Evolutionary conservation across 2,888 invertebrate species (phyloP), one percentile per base, ranked within the genome.

Genomic region (Galeopsomyia nigrocyanea): DNA sequence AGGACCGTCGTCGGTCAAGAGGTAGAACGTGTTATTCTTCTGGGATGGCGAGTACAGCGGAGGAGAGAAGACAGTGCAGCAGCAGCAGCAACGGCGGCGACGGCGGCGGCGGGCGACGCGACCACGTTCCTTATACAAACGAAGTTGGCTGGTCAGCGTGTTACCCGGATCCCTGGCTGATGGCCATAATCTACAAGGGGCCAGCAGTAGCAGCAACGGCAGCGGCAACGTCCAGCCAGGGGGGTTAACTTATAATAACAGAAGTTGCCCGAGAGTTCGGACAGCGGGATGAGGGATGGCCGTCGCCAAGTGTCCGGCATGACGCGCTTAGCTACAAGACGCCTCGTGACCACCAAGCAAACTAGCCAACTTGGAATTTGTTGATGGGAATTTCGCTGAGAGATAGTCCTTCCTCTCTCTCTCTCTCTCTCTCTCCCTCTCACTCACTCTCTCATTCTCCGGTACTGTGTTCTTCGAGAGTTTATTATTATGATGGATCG

Each of bases 181-280:
- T 83, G 82, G 84, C 85, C 85, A 86, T 86, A 86, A 86, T 86
- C 85, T 83, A 81, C 62, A 75, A 65, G 71, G 68, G 68, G 76
- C 46, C 62, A 63, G 64, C 21, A 39, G 68, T 19, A 39, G 68
- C 39, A 63, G 64, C 21, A 39, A 65, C 16, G 21, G 68, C 39
- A 46, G 21, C 31, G 39, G 60, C 13, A 55, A 49, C 39, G 64
- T 39, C 31, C 16, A 22, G 56, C 56, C 16, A 51, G 17, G n/a
- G 39, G 82, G 84, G 85, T 85, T 83, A 86, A 86, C 85, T 86
- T 86, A 86, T 86, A 86, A 86, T 86, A 86, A 86, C 86, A 86
- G 82, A 86, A 86, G 85, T 86, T 86, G 80, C 81, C 80, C 72
- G 51, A 26, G 21, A 39, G 63, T 19, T 82, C 81, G 82, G 82